These are phyloP conservation scores for pig (Sus scrofa) DNA, from an alignment of 2,113 vertebrate genomes.

Conservation along the genomic window T2T-Sscrofa CM000812.6:28144501-28145000, in stretches of 20 bases:
- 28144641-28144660: not conserved
- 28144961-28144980: not conserved
- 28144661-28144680: not conserved
- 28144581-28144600: too few relatives aligned
- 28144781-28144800: not conserved
- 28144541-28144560: too few relatives aligned
- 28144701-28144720: not conserved
- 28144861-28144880: not conserved
- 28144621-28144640: not conserved
- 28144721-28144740: not conserved
- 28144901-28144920: not conserved
- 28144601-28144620: not conserved
- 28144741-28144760: not conserved
- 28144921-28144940: not conserved
- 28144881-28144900: accelerated
- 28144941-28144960: not conserved
- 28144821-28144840: not conserved
- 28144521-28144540: too few relatives aligned
- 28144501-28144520: too few relatives aligned
- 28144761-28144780: not conserved
- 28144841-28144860: not conserved
- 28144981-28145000: not conserved
- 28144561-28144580: too few relatives aligned
- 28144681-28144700: not conserved
- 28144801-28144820: not conserved